Evolutionary conservation across 2,113 vertebrate genomes (phyloP).

Genomic region (Seriola quinqueradiata): DNA sequence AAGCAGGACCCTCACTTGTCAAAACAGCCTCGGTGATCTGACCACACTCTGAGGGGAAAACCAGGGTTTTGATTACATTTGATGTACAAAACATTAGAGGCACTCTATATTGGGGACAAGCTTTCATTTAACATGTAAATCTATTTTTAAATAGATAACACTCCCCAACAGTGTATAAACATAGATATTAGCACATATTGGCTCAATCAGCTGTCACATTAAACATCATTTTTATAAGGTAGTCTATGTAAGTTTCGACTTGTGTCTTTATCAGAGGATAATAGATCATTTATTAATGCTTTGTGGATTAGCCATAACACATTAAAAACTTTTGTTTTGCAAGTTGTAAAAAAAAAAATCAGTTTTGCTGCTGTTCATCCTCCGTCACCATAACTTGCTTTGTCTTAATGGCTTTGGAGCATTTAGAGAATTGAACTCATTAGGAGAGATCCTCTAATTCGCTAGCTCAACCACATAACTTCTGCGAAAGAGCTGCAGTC

Average conservation of each 20-base stretch:
- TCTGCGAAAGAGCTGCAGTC: too few relatives aligned
- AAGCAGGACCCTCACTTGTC: neutral
- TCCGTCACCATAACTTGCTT: neutral
- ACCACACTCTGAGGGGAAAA: conserved; percentile 60
- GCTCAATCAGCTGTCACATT: neutral
- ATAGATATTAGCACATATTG: neutral
- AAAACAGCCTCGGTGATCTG: neutral
- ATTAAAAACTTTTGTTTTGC: neutral
- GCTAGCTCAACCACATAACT: too few relatives aligned
- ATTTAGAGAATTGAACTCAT: neutral
- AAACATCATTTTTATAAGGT: neutral
- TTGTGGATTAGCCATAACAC: neutral
- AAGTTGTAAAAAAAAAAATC: neutral
- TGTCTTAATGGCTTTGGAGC: neutral
- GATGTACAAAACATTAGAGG: neutral
- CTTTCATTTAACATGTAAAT: neutral
- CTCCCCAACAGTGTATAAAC: too few relatives aligned
- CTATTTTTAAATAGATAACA: neutral
- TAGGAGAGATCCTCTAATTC: neutral
- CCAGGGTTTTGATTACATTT: neutral
- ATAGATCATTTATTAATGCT: neutral
- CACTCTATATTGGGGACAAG: neutral
- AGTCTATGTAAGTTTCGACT: neutral
- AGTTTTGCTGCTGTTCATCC: neutral
- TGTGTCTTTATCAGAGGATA: neutral